These are phyloP conservation scores for Hippocampus kuda DNA, from an alignment of 2,797 vertebrate species.

Conservation along the genomic window DNA sequence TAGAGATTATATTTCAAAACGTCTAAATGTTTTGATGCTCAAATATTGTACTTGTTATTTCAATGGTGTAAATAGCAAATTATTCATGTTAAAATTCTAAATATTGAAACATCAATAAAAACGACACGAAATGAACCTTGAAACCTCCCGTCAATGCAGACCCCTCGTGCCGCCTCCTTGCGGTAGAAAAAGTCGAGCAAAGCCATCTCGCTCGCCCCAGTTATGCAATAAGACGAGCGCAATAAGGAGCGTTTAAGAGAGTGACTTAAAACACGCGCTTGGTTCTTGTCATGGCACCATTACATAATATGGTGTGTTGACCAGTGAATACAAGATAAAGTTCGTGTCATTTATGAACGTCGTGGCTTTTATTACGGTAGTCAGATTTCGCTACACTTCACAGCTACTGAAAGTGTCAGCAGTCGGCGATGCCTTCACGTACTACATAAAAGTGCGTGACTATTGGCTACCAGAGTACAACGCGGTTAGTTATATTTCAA, in stretches of 20 bases:
- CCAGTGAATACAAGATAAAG: not conserved
- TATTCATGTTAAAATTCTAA: no score
- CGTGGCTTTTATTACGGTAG: not conserved
- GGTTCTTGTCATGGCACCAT: not conserved
- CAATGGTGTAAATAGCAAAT: no score
- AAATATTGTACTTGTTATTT: no score
- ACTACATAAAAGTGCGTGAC: not conserved
- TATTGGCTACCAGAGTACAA: not conserved
- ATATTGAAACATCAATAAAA: no score
- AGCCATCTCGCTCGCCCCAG: not conserved
- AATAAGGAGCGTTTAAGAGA: not conserved
- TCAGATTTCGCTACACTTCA: conserved; percentile 1
- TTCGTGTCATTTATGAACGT: not conserved
- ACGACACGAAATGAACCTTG: not conserved
- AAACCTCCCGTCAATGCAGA: not conserved
- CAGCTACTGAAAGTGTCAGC: conserved; percentile 9
- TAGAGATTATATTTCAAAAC: no score
- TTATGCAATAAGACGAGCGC: conserved; percentile 4
- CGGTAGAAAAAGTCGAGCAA: not conserved
- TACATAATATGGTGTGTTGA: not conserved
- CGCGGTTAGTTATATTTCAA: not conserved
- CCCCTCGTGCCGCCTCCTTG: not conserved
- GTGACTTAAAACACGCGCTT: not conserved
- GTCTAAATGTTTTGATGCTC: no score
- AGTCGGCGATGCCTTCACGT: conserved; percentile 9